These are phyloP conservation scores for Perca schrenkii DNA, from an alignment of 2,113 vertebrate genomes.

Conservation along the genomic window DNA sequence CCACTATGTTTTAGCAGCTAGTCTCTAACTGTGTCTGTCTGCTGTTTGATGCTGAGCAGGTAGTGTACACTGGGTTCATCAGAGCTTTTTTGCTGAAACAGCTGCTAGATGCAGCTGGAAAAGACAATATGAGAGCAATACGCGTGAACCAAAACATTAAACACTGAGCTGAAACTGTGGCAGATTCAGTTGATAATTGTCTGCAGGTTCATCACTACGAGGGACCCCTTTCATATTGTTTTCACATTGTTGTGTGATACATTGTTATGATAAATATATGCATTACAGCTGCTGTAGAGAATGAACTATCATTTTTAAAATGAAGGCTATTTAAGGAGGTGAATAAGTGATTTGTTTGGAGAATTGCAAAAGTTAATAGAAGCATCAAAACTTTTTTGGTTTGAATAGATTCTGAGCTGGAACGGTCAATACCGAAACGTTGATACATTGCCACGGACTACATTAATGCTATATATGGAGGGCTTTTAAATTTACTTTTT, in stretches of 20 bases:
- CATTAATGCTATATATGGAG: no score
- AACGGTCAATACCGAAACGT: not conserved
- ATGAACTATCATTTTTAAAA: no score
- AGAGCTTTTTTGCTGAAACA: not conserved
- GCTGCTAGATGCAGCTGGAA: not conserved
- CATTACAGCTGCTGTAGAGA: no score
- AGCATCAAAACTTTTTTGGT: not conserved
- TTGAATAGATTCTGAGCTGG: not conserved
- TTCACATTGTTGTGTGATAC: no score
- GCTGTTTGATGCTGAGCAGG: constrained; percentile 8
- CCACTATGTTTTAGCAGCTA: not conserved
- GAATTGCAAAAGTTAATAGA: not conserved
- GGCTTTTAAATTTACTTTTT: no score
- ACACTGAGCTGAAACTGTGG: not conserved
- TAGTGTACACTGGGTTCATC: not conserved
- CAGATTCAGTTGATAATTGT: not conserved
- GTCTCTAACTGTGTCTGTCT: not conserved
- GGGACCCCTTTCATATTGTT: not conserved
- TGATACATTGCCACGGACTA: not conserved
- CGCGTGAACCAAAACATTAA: not conserved
- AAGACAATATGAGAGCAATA: not conserved
- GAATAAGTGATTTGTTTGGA: no score
- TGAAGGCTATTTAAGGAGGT: no score
- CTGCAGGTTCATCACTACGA: not conserved
- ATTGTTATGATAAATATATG: no score